Evolutionary conservation across 2,888 invertebrate genomes (phyloP).

Genomic region (Pseudoips prasinana): DNA sequence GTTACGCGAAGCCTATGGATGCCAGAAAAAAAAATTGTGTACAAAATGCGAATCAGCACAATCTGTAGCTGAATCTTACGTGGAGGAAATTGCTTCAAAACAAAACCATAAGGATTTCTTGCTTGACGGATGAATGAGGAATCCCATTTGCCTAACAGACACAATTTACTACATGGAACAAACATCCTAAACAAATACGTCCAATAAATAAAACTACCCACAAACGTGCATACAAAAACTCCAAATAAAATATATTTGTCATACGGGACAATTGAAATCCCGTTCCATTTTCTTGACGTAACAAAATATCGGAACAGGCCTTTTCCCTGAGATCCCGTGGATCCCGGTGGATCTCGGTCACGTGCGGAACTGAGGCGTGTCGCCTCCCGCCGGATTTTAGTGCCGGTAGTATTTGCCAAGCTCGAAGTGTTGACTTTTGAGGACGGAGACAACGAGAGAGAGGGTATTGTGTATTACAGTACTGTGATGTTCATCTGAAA

Average conservation of each 20-base stretch:
- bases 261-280: slow-evolving; percentile 28
- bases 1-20: too few relatives aligned
- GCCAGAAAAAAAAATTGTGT: too few relatives aligned
- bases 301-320: slow-evolving; percentile 36
- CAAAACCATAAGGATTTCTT: too few relatives aligned
- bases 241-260: slow-evolving; percentile 24
- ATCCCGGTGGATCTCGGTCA: slow-evolving; percentile 25
- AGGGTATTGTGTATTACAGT: too few relatives aligned
- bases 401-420: slow-evolving; percentile 17
- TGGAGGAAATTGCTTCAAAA: too few relatives aligned
- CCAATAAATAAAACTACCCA: slow-evolving; percentile 6
- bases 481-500: too few relatives aligned
- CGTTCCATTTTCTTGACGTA: slow-evolving; percentile 25
- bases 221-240: slow-evolving; percentile 7
- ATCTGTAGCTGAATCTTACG: too few relatives aligned
- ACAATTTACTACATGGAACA: slow-evolving; percentile 10
- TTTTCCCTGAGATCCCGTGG: slow-evolving; percentile 24
- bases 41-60: too few relatives aligned
- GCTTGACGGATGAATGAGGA: too few relatives aligned
- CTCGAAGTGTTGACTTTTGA: slow-evolving; percentile 10
- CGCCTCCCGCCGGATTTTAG: slow-evolving; percentile 12
- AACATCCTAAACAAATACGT: slow-evolving; percentile 10
- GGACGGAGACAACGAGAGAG: background rate
- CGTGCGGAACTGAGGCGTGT: slow-evolving; percentile 23
- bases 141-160: background rate